A percentile compares a stretch with the other conserved stretches of the same genome.
These are phyloP conservation scores for Cerastis rubricosa DNA, from an alignment of 2,888 invertebrate genomes.

Conservation along the genomic window DNA sequence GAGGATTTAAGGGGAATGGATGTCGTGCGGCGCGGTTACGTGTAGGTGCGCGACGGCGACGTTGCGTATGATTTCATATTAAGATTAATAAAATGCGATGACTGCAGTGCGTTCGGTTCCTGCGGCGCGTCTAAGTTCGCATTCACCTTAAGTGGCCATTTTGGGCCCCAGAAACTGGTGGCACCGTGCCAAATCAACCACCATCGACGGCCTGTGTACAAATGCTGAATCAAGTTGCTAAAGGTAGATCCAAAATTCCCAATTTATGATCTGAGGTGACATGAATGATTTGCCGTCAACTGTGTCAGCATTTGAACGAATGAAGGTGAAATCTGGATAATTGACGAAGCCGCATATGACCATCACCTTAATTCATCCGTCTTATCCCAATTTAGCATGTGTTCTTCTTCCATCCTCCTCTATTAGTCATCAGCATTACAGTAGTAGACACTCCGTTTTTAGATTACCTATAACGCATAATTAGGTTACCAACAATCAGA, in stretches of 20 bases:
- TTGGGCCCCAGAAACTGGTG: not conserved
- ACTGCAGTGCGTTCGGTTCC: too few relatives aligned
- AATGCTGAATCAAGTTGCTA: not conserved
- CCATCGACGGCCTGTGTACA: not conserved
- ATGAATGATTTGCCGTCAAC: not conserved
- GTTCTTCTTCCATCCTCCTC: not conserved
- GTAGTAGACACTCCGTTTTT: not conserved
- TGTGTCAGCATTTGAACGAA: not conserved
- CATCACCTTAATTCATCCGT: not conserved
- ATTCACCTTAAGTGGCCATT: not conserved
- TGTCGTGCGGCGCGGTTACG: too few relatives aligned
- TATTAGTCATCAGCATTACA: not conserved
- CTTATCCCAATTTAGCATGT: not conserved
- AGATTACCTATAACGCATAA: not conserved
- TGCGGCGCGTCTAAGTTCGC: too few relatives aligned
- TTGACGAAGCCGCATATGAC: not conserved
- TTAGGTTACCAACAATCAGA: not conserved
- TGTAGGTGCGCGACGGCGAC: too few relatives aligned
- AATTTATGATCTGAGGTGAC: not conserved
- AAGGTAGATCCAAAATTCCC: not conserved
- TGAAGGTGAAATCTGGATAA: not conserved
- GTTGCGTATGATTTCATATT: too few relatives aligned
- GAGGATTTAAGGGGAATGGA: too few relatives aligned
- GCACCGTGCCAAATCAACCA: not conserved
- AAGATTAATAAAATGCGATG: too few relatives aligned